Percentiles rank a stretch among this genome's conserved stretches.
phyloP scores from a whole-genome alignment of 1,140 invertebrate species.

The Meloidogyne hapla region DNA sequence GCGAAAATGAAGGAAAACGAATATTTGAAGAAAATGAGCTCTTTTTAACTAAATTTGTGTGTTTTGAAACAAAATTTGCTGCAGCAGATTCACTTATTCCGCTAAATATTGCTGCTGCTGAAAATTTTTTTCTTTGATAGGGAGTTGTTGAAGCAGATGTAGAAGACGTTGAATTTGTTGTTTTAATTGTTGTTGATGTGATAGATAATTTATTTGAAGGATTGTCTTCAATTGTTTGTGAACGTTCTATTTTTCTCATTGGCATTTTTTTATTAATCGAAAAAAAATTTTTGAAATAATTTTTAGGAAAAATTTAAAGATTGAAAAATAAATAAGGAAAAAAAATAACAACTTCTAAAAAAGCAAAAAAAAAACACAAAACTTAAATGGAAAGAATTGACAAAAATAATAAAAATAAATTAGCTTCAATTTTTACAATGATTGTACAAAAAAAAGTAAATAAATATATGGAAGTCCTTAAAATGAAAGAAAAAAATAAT shows the following conservation, averaged over 20 bases:
- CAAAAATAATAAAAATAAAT: no score
- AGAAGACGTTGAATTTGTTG: neutral
- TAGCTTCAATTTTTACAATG: no score
- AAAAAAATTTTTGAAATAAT: neutral
- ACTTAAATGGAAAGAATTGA: no score
- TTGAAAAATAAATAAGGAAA: neutral
- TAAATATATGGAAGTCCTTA: no score
- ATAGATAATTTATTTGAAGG: neutral
- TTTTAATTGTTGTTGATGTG: neutral
- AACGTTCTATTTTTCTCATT: neutral
- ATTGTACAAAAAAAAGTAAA: no score
- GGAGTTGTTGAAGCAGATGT: neutral
- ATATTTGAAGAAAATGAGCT: slow-evolving; percentile 16
- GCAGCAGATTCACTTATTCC: slow-evolving; percentile 21
- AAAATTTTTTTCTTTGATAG: slow-evolving; percentile 17
- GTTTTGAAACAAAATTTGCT: slow-evolving; percentile 9
- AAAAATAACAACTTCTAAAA: no score
- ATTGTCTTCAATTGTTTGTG: slow-evolving; percentile 22
- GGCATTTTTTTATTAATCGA: neutral
- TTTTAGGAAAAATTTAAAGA: neutral
- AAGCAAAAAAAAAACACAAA: no score
- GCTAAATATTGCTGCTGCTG: slow-evolving; percentile 23
- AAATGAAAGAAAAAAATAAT: no score
- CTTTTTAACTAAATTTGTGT: slow-evolving; percentile 20
- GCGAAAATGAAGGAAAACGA: slow-evolving; percentile 22